phyloP scores from a whole-genome alignment of 2,888 invertebrate genomes.

The Incurvaria masculella region DNA sequence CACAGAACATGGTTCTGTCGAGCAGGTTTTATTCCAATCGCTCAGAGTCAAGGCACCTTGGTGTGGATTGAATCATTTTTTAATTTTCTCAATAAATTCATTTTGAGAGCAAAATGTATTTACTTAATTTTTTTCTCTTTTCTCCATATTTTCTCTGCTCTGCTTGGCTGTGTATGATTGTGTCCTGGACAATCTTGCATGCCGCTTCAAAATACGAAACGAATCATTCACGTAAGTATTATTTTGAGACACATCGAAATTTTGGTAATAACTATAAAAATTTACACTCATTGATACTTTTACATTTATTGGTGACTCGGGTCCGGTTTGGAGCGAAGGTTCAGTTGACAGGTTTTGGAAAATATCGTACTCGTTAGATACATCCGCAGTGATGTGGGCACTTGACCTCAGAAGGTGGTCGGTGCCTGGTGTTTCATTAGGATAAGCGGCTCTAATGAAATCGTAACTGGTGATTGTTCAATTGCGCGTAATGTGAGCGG shows the following conservation, averaged over 20 bases:
- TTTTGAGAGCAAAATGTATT: slow-evolving; percentile 61
- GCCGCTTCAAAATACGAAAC: slow-evolving; percentile 70
- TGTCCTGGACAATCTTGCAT: slow-evolving; percentile 74
- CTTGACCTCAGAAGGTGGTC: too few relatives aligned
- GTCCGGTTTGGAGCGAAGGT: not conserved
- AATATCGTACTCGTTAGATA: too few relatives aligned
- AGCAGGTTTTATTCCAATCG: not conserved
- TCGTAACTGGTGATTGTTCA: too few relatives aligned
- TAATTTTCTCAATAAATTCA: slow-evolving; percentile 51
- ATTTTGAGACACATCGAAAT: slow-evolving; percentile 53
- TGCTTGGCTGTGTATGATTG: slow-evolving; percentile 83
- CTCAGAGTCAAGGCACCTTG: slow-evolving; percentile 41
- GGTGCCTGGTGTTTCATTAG: too few relatives aligned
- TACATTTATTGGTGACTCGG: too few relatives aligned
- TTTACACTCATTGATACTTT: not conserved
- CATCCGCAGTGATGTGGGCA: too few relatives aligned
- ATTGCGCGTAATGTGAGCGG: too few relatives aligned
- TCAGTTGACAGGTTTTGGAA: too few relatives aligned
- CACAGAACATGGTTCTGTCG: too few relatives aligned
- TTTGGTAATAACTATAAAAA: not conserved
- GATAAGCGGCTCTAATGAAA: too few relatives aligned
- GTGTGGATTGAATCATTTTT: slow-evolving; percentile 47
- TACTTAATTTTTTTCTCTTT: slow-evolving; percentile 73
- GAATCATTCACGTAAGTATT: slow-evolving; percentile 75
- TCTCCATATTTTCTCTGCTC: slow-evolving; percentile 78